These are phyloP conservation scores for Drosophila stalkeri DNA, from an alignment of 2,888 invertebrate species.

Conservation along the genomic window DNA sequence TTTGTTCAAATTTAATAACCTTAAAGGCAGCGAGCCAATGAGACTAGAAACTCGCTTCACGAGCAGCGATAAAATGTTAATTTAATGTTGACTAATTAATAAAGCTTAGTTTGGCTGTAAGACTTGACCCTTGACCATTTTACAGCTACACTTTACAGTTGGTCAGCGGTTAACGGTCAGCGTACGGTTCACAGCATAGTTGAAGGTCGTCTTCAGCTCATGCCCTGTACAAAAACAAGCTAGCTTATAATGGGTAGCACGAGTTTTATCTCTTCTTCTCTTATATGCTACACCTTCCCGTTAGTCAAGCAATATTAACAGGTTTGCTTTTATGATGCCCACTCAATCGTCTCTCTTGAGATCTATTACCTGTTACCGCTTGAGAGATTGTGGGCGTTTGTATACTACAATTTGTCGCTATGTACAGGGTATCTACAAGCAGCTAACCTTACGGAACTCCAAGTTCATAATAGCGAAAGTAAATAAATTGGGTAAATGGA, in stretches of 20 bases:
- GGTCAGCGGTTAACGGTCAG: slow-evolving; percentile 41
- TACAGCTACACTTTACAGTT: slow-evolving; percentile 40
- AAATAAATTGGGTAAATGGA: not conserved
- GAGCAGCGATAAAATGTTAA: slow-evolving; percentile 27
- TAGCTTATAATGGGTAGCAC: not conserved
- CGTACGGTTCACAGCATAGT: slow-evolving; percentile 25
- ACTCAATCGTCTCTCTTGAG: not conserved
- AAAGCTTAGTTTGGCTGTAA: slow-evolving; percentile 5
- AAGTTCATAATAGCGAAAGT: slow-evolving; percentile 4
- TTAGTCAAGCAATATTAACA: not conserved
- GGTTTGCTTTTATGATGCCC: not conserved
- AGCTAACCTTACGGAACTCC: not conserved
- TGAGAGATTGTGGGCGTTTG: not conserved
- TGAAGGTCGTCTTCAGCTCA: slow-evolving; percentile 28
- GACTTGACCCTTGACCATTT: slow-evolving; percentile 24
- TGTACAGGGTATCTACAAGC: slow-evolving; percentile 2
- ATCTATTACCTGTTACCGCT: not conserved
- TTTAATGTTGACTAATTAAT: slow-evolving; percentile 46
- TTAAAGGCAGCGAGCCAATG: not conserved
- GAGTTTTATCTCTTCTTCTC: not conserved
- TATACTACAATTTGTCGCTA: not conserved
- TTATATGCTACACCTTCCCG: not conserved
- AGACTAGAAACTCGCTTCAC: slow-evolving; percentile 19
- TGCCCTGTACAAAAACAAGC: not conserved
- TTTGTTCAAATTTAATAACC: slow-evolving; percentile 10